Percentiles rank a stretch among this genome's conserved stretches.
Conservation (phyloP, 2,113 vertebrate genomes). For the Amblyopsis rosae region DNA sequence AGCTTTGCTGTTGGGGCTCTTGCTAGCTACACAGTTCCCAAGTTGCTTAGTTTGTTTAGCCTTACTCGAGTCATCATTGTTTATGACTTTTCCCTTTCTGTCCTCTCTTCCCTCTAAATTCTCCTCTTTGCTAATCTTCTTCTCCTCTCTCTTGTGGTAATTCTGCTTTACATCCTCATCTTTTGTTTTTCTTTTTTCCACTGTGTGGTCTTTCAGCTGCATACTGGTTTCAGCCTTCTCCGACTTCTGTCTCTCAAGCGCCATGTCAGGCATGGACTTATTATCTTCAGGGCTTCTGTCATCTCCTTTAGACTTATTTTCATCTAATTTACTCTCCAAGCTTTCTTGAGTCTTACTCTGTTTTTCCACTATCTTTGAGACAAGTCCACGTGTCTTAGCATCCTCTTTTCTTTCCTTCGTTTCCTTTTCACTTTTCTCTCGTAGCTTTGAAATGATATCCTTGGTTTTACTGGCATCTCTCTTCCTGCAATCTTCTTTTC, state of each 20-base stretch:
- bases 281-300: conserved; percentile 52
- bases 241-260: conserved; percentile 41
- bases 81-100: conserved; percentile 35
- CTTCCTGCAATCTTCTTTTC: conserved; percentile 66
- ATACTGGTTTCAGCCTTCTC: conserved; percentile 27
- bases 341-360: conserved; percentile 59
- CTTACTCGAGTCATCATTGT: conserved; percentile 13
- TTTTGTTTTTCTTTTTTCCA: conserved; percentile 43
- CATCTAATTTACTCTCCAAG: conserved; percentile 56
- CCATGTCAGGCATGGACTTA: conserved; percentile 28
- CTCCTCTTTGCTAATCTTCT: conserved; percentile 11
- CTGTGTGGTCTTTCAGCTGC: conserved; percentile 47
- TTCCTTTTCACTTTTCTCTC: conserved; percentile 72
- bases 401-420: conserved; percentile 62
- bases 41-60: conserved; percentile 32
- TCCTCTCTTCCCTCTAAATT: conserved; percentile 58
- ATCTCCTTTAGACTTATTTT: conserved; percentile 55
- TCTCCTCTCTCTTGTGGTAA: conserved; percentile 45
- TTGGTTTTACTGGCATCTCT: conserved; percentile 75
- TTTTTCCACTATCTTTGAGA: conserved; percentile 73
- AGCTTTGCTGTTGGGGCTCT: conserved; percentile 49
- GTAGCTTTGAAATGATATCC: conserved; percentile 76
- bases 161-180: conserved; percentile 62
- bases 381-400: conserved; percentile 60
- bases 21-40: conserved; percentile 63